These are phyloP conservation scores for Volucella zonaria DNA, from an alignment of 2,888 invertebrate genomes.

Conservation along the genomic window DNA sequence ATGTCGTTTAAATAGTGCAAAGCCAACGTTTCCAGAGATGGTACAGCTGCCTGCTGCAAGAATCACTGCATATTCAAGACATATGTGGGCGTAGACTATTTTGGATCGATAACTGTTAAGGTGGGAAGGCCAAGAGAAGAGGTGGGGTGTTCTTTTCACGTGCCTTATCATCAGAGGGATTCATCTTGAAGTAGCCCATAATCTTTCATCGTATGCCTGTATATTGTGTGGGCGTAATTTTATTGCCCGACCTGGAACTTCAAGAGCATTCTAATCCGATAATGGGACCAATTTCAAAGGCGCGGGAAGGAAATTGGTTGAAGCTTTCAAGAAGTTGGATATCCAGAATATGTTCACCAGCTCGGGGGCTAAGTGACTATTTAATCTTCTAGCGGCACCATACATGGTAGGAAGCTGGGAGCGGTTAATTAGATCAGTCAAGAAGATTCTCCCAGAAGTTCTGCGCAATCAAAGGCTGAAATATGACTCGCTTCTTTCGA, in stretches of 20 bases:
- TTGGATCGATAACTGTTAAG: too few species aligned
- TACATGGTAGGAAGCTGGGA: constrained; percentile 64
- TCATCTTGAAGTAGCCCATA: too few species aligned
- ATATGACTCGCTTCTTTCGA: constrained; percentile 67
- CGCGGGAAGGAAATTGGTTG: constrained; percentile 50
- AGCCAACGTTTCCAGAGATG: constrained; percentile 51
- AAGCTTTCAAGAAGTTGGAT: constrained; percentile 4
- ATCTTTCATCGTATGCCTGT: constrained; percentile 28
- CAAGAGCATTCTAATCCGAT: constrained; percentile 52
- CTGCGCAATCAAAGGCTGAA: constrained; percentile 62
- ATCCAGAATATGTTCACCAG: background rate
- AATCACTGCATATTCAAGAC: constrained; percentile 34
- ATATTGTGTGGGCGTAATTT: constrained; percentile 57
- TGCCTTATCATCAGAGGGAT: too few species aligned
- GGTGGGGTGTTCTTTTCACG: too few species aligned
- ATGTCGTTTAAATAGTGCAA: constrained; percentile 29
- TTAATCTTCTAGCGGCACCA: background rate
- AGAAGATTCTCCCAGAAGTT: constrained; percentile 62
- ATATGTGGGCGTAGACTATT: too few species aligned
- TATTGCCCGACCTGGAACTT: constrained; percentile 53
- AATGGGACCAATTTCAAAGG: constrained; percentile 72
- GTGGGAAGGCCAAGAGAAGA: too few species aligned
- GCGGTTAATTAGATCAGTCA: constrained; percentile 40
- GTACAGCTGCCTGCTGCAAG: constrained; percentile 43
- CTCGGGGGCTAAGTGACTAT: too few species aligned